Evolutionary conservation across 2,113 vertebrate species (phyloP).

Genomic region (Steatornis caripensis): DNA sequence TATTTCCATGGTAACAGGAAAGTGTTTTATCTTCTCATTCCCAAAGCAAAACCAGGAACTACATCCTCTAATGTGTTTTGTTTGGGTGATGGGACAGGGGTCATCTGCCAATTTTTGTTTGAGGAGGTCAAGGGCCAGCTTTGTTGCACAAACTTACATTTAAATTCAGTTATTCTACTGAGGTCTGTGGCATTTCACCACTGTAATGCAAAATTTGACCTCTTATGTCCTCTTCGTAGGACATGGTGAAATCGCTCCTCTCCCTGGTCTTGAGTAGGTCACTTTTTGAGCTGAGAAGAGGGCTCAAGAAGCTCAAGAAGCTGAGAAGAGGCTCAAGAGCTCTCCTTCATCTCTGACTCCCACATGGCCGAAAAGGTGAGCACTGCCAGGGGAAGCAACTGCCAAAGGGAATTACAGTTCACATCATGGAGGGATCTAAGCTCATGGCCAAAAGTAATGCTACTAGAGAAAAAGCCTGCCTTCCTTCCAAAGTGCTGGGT

Average conservation of each 20-base stretch:
- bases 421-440: neutral
- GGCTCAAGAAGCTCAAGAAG: no score
- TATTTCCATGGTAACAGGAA: neutral
- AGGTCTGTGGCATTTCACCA: neutral
- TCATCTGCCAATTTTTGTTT: neutral
- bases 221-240: neutral
- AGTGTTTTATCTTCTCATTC: slow-evolving; percentile 2
- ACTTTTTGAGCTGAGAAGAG: neutral
- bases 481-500: neutral
- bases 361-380: neutral
- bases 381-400: neutral
- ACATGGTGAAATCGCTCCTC: fast-evolving
- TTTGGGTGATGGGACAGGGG: neutral
- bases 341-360: neutral
- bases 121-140: neutral
- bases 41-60: neutral
- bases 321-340: no score
- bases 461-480: neutral
- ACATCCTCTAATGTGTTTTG: neutral
- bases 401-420: neutral
- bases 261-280: neutral
- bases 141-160: slow-evolving; percentile 12
- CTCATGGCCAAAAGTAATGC: neutral
- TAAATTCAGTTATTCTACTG: neutral
- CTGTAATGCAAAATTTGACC: neutral